These are phyloP conservation scores for Theonella swinhoei DNA, from an alignment of 37 sponge, comb jelly and placozoan species.

Conservation along the genomic window DNA sequence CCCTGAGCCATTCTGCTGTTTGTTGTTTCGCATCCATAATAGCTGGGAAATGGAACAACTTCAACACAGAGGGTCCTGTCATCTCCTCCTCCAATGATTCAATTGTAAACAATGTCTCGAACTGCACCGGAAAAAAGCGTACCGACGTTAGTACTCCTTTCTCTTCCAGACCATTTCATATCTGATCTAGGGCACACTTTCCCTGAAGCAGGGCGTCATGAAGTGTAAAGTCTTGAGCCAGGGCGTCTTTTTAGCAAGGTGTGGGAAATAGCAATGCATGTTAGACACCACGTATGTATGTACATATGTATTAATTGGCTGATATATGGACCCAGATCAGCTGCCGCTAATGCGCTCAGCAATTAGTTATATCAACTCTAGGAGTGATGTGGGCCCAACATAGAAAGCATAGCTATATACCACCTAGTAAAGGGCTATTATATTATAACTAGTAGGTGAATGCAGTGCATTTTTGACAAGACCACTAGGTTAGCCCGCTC, in stretches of 20 bases:
- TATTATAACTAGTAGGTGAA: neutral
- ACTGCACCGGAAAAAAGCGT: neutral
- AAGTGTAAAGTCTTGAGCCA: neutral
- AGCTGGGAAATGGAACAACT: neutral
- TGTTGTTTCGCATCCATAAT: neutral
- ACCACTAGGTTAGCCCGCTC: no score
- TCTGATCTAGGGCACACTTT: conserved; percentile 4
- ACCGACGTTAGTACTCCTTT: neutral
- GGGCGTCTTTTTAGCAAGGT: neutral
- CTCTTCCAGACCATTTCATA: neutral
- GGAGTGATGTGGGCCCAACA: no score
- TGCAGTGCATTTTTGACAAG: no score
- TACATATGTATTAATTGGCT: no score
- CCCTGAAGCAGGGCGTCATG: conserved; percentile 2
- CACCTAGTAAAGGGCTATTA: no score
- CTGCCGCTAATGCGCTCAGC: no score
- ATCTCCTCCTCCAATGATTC: neutral
- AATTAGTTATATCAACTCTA: no score
- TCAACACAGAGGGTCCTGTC: neutral
- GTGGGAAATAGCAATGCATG: neutral
- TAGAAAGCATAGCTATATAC: no score
- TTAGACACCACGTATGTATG: no score
- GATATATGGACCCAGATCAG: no score
- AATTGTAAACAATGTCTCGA: neutral
- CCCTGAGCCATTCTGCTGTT: neutral